Base-by-base conservation (phyloP, 2,888 invertebrate species). In the Sthenelais limicola region DNA sequence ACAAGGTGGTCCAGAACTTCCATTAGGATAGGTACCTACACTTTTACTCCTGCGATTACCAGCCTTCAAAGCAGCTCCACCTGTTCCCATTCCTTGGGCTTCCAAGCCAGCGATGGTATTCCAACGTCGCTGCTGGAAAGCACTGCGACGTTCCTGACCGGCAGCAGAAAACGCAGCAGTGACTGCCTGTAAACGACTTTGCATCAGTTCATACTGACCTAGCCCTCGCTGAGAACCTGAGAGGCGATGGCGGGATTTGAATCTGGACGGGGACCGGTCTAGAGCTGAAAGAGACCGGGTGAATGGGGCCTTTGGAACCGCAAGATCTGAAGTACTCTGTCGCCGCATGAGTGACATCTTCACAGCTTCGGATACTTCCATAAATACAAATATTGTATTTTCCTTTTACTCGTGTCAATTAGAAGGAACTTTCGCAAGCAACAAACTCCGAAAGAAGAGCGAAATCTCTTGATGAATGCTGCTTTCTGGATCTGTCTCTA, bases 41-140 rank as follows among this genome's bases (percentile, higher is more conserved):
- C n/a, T n/a, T n/a, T n/a, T n/a, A n/a, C 54, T 54, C 28, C 30
- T 7, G 28, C 54, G 5, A n/a, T n/a, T n/a, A n/a, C n/a, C n/a
- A n/a, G n/a, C n/a, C 62, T 35, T 62, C 62, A 18, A 43, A 62
- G n/a, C 38, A 62, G 38, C 35, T 38, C 21, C 62, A 21, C 5
- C 62, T 18, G 1, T 35, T 28, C 21, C 38, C 38, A 38, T 38
- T 35, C 38, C 66, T 7, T 33, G 66, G 32, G 66, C 21, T 12
- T 54, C 54, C 3, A 38, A 28, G 5, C 70, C 73, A 1, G 68
- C 62, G 32, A 73, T 51, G 9, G 68, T 73, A 48, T 56, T 30
- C 73, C 73, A 73, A n/a, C 32, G 26, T 5, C 56, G 48, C 33
- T 68, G 51, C 15, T 35, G 33, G 62, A 73, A 73, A 48, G 68